Percentiles rank a stretch among this genome's conserved stretches.
Evolutionary conservation across 2,113 vertebrate genomes (phyloP).

Genomic region (Pteropus alecto): DNA sequence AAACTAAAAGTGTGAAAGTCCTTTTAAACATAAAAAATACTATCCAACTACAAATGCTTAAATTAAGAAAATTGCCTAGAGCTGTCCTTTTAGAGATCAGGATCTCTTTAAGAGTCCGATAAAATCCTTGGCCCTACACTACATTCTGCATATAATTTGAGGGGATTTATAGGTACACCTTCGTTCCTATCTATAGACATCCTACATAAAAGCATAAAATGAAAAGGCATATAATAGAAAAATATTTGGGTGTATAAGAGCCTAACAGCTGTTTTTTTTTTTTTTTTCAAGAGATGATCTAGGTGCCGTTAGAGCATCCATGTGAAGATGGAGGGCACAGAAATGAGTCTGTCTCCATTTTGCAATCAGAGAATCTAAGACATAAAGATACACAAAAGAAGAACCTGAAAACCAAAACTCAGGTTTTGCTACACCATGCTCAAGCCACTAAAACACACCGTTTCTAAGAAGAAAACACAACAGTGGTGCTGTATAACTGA

Average conservation of each 20-base stretch:
- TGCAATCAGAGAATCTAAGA: background rate
- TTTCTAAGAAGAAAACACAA: background rate
- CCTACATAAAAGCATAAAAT: background rate
- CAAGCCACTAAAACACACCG: background rate
- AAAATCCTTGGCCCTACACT: background rate
- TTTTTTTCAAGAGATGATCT: background rate
- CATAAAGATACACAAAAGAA: background rate
- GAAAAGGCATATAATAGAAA: background rate
- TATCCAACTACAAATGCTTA: background rate
- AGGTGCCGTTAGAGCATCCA: background rate
- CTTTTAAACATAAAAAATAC: conserved; percentile 24
- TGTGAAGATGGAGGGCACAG: background rate
- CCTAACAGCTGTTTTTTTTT: background rate
- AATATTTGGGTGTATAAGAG: background rate
- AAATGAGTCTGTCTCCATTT: background rate
- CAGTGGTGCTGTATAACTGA: background rate
- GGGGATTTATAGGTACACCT: background rate
- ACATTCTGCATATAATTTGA: background rate
- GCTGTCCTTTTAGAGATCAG: background rate
- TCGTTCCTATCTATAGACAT: background rate
- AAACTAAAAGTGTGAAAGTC: background rate
- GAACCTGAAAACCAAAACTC: background rate
- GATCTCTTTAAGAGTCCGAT: background rate
- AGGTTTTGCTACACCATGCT: background rate
- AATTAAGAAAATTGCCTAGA: background rate